Base-by-base conservation (phyloP, 53 echinoderm and acorn worm species). In the Patiria pectinifera region DNA sequence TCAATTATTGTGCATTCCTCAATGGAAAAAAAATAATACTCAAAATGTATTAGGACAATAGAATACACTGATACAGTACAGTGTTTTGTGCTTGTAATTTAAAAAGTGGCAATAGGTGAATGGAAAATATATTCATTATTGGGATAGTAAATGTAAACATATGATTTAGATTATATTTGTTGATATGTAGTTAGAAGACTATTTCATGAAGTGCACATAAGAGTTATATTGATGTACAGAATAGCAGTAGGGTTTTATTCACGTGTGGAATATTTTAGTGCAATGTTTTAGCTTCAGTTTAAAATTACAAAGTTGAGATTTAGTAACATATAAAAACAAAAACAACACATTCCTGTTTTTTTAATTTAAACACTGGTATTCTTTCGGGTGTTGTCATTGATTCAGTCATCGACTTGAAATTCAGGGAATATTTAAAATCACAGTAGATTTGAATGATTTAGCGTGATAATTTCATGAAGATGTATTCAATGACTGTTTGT, bases 221-320 rank as follows among this genome's bases (percentile, higher is more conserved):
- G 9, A 11, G 60, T 15, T 18, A 16, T 66, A 66, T 4, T 18
- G 19, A 66, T 66, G 66, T 66, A 66, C 66, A 66, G 14, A 16
- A 66, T 14, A 66, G 66, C 66, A 66, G 15, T 66, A 14, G 19
- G 53, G 66, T 66, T 66, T 66, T 66, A 66, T 66, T 15, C 66
- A 66, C 66, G 66, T 16, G 66, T 66, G 66, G 66, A 66, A 53
- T 53, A 53, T 66, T 66, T 16, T 63, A 86, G 86, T 86, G 86
- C 86, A 86, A 86, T 86, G 86, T 86, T 48, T 15, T 71, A 47
- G 43, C n/a, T 86, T 86, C 85, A 70, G 59, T 86, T 86, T 72
- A 21, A 75, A 72, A 86, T 86, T 86, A 72, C 86, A 74, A 74
- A 72, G 26, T n/a, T 46, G 69, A 86, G 45, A 46, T 79, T 46